Base-by-base conservation (phyloP, 2,113 vertebrate species). In the Gymnogyps californianus region DNA sequence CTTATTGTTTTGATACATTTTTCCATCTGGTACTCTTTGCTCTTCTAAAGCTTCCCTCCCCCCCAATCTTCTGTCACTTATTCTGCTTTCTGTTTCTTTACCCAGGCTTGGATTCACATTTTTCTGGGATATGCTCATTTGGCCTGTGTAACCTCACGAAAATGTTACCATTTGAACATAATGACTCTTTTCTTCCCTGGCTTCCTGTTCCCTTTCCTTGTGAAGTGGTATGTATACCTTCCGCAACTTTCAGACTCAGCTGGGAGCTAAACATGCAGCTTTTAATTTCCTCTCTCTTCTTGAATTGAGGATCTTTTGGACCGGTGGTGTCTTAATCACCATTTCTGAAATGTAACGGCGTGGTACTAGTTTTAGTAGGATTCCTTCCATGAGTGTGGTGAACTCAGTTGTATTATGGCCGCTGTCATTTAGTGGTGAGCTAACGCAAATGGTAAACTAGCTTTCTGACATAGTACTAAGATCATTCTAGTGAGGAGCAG, bases 141-240 rank as follows among this genome's bases (percentile, higher is more conserved):
- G 91, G 93, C 93, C 93, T 89, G 66, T 47, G 75, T 96, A 96
- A 96, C 91, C 91, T 82, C 70, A 79, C 0, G 12, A 95, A 96
- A 94, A 97, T 90, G 93, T 96, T 96, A 91, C 94, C 86, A 74
- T 96, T 97, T 94, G 70, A 89, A 64, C 89, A 94, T 97, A 96
- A 95, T 88, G 91, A 69, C 75, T 96, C 96, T 91, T 93, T 95
- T 93, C 84, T 96, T 96, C 72, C 94, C 31, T 71, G 78, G 79
- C 88, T 97, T 97, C 96, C 94, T 92, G 82, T 96, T 97, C 94
- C 93, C 83, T 87, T 97, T 94, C 94, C 95, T 96, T 95, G 95
- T 94, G 90, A 94, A 94, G 90, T 80, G 76, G 82, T 93, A 64
- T 94, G 92, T 95, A 93, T 95, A 96, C 94, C 92, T 97, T 97